Base-by-base conservation (phyloP, 2,888 invertebrate species). In the Hydriomena furcata region DNA sequence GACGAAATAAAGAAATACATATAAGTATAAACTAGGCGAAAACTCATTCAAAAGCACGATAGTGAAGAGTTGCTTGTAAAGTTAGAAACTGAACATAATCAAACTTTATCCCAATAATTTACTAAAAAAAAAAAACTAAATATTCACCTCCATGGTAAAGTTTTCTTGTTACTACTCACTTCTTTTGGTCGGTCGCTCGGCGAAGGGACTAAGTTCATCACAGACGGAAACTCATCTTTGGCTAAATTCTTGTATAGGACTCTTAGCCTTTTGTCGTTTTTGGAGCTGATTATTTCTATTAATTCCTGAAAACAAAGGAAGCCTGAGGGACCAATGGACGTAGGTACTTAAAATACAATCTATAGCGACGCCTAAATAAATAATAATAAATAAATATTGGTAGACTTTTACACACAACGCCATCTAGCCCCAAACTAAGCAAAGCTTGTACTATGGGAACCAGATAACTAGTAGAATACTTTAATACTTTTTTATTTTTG, bases 271-370 rank as follows among this genome's bases (percentile, higher is more conserved):
- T 72, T 71, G 30, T 81, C 74, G 40, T 75, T 61, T 43, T 61
- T 68, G 55, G 71, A 63, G 23, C 61, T 73, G 52, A 84, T 76
- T 30, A 79, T 72, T 42, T 81, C 63, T 42, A 81, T 66, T 48
- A 83, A 55, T 46, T 81, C 79, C 85, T 86, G 70, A 51, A 72
- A 73, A 60, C 4, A 17, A n/a, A n/a, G n/a, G n/a, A n/a, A n/a
- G n/a, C n/a, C n/a, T n/a, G n/a, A n/a, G n/a, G n/a, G n/a, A n/a
- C n/a, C n/a, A n/a, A n/a, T n/a, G n/a, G n/a, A n/a, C n/a, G n/a
- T n/a, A n/a, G n/a, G n/a, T n/a, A n/a, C n/a, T n/a, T n/a, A n/a
- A n/a, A n/a, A n/a, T n/a, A n/a, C n/a, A n/a, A n/a, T n/a, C n/a
- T n/a, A n/a, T n/a, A n/a, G n/a, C n/a, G n/a, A n/a, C n/a, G n/a